phyloP scores from a whole-genome alignment of 2,888 invertebrate species.

The Netelia fuscicornis region DNA sequence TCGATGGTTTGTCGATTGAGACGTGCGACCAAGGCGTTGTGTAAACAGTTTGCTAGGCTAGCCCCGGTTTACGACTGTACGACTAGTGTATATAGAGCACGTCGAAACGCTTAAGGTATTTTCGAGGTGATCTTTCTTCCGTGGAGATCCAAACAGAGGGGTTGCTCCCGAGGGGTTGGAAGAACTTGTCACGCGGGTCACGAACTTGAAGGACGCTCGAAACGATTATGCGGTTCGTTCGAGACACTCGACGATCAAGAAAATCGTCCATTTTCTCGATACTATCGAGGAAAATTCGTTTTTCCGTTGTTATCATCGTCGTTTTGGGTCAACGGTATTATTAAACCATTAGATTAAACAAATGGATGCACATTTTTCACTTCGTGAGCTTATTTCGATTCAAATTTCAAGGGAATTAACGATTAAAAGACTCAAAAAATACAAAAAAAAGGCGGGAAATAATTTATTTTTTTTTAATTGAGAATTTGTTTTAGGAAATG shows the following conservation, averaged over 20 bases:
- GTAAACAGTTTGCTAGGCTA: conserved; percentile 15
- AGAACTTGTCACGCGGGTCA: conserved; percentile 61
- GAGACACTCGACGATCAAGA: no score
- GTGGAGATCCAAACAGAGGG: conserved; percentile 41
- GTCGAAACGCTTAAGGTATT: conserved; percentile 24
- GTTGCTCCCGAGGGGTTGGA: conserved; percentile 61
- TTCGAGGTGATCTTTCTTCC: conserved; percentile 59
- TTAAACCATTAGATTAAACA: no score
- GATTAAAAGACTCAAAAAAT: no score
- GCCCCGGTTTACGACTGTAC: conserved; percentile 25
- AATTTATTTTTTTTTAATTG: no score
- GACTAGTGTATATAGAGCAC: conserved; percentile 15
- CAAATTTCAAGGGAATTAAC: no score
- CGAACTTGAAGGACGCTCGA: conserved; percentile 63
- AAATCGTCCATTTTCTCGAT: conserved; percentile 66
- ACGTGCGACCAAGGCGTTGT: background rate
- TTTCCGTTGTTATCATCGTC: no score
- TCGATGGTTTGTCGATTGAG: conserved; percentile 25
- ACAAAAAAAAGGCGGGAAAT: no score
- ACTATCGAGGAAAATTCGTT: no score
- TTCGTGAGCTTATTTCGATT: no score
- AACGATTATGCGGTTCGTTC: conserved; percentile 72
- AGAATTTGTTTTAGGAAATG: no score
- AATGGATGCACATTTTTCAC: no score
- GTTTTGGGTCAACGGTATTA: no score